phyloP scores from a whole-genome alignment of 2,888 invertebrate species.

The Meta bourneti region DNA sequence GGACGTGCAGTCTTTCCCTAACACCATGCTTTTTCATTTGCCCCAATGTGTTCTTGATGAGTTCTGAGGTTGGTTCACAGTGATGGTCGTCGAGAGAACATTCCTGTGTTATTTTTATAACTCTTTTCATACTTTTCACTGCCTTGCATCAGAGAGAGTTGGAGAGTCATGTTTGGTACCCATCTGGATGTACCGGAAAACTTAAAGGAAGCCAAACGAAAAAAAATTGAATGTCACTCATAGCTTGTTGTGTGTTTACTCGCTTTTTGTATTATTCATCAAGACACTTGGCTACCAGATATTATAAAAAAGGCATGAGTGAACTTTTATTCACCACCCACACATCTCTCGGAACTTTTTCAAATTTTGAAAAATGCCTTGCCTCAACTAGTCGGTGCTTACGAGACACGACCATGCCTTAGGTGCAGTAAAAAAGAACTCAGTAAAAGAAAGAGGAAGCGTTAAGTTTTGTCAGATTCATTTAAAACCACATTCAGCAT shows the following conservation, averaged over 20 bases:
- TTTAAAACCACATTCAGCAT: conserved; percentile 57
- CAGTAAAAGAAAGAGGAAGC: conserved; percentile 30
- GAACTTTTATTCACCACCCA: conserved; percentile 34
- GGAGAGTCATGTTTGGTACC: conserved; percentile 36
- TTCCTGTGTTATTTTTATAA: conserved; percentile 75
- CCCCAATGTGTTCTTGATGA: conserved; percentile 7
- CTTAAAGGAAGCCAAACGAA: conserved; percentile 23
- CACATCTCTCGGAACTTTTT: conserved; percentile 24
- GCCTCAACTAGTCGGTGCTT: conserved; percentile 75
- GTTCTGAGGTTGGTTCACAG: conserved; percentile 10
- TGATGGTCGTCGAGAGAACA: conserved; percentile 68
- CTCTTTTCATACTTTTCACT: conserved; percentile 71
- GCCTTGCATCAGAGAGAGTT: conserved; percentile 58
- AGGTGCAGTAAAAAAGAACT: conserved; percentile 60
- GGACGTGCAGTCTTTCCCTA: conserved; percentile 2
- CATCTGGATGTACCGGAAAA: neutral
- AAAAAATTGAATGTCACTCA: conserved; percentile 41
- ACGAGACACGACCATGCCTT: conserved; percentile 66
- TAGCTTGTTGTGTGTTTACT: conserved; percentile 61
- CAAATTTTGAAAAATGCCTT: conserved; percentile 59
- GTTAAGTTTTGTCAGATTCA: conserved; percentile 74
- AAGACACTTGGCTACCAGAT: conserved; percentile 49
- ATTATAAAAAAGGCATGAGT: conserved; percentile 28
- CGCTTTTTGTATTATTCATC: conserved; percentile 52
- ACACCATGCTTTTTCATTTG: conserved; percentile 33